phyloP scores from a whole-genome alignment of 2,113 vertebrate species.

The Serinus canaria region DNA sequence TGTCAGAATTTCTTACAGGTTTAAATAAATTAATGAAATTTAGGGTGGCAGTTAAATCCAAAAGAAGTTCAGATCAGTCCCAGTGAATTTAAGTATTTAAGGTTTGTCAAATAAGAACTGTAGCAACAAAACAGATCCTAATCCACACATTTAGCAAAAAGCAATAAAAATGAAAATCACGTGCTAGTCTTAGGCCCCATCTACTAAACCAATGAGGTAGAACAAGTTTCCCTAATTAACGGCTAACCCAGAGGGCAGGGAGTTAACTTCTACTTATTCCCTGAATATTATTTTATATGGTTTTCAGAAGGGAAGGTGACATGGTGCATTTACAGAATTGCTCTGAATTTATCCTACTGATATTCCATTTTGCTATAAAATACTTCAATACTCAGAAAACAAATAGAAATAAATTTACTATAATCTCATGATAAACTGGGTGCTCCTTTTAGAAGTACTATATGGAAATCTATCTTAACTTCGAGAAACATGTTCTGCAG shows the following conservation, averaged over 20 bases:
- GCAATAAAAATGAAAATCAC: background rate
- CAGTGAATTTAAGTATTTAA: background rate
- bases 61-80: background rate
- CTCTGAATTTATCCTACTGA: background rate
- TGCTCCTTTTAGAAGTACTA: background rate
- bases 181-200: background rate
- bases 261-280: background rate
- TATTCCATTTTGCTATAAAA: background rate
- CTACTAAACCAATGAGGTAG: background rate
- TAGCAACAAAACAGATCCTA: background rate
- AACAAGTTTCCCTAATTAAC: background rate
- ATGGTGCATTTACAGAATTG: background rate
- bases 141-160: background rate
- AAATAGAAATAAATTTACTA: background rate
- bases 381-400: background rate
- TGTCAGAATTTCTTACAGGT: background rate
- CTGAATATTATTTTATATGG: background rate
- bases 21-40: background rate
- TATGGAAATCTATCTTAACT: background rate
- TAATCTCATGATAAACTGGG: background rate
- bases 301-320: background rate
- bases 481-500: background rate
- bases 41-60: background rate
- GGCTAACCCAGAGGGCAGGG: background rate
- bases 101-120: background rate